These are phyloP conservation scores for Microcaecilia unicolor DNA, from an alignment of 2,797 vertebrate genomes.

Conservation along the genomic window DNA sequence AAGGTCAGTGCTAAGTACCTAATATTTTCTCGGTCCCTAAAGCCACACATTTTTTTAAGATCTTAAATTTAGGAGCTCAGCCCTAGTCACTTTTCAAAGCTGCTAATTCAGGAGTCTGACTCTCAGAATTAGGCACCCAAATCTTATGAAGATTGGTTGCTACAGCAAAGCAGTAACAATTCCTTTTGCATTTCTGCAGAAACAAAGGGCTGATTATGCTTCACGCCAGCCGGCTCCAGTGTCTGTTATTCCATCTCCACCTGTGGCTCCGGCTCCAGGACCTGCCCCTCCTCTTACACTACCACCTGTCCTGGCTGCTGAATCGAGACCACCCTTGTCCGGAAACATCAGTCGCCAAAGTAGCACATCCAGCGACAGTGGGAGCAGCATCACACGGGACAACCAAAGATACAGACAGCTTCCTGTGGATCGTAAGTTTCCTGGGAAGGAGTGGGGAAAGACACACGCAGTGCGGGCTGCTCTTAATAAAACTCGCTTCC, in stretches of 20 bases:
- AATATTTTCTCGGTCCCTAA: too few relatives aligned
- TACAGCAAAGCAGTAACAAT: not conserved
- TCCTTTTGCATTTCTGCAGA: conserved; percentile 51
- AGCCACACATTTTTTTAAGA: too few relatives aligned
- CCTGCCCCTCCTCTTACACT: conserved; percentile 60
- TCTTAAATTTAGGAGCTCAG: too few relatives aligned
- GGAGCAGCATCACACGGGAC: conserved; percentile 54
- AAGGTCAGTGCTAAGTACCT: too few relatives aligned
- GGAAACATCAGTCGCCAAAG: conserved; percentile 63
- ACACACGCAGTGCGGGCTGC: too few relatives aligned
- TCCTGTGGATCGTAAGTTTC: conserved; percentile 68
- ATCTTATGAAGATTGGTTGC: too few relatives aligned
- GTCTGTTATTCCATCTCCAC: conserved; percentile 41
- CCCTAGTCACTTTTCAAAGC: too few relatives aligned
- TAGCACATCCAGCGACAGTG: conserved; percentile 62
- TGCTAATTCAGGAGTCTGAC: too few relatives aligned
- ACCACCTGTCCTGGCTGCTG: conserved; percentile 32
- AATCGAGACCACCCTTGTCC: conserved; percentile 31
- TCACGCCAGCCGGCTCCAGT: conserved; percentile 38
- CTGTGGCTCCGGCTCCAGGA: conserved; percentile 43
- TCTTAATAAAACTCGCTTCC: too few relatives aligned
- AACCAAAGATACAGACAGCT: conserved; percentile 48
- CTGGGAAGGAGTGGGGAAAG: too few relatives aligned
- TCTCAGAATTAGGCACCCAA: too few relatives aligned
- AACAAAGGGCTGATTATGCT: conserved; percentile 66